These are phyloP conservation scores for Solea senegalensis DNA, from an alignment of 2,113 vertebrate genomes.

Conservation along the genomic window DNA sequence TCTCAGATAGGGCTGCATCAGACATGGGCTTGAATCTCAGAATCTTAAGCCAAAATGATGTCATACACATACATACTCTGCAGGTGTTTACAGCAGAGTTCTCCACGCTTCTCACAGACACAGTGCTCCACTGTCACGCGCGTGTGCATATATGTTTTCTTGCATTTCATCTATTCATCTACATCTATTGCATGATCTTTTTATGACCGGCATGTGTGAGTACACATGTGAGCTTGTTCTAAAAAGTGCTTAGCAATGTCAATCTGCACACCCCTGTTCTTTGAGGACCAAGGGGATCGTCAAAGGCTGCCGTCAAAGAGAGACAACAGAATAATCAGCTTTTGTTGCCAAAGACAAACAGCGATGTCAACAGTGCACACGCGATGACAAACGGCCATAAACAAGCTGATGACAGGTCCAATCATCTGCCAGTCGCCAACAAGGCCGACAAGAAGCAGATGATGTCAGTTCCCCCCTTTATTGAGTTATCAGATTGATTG, in stretches of 20 bases:
- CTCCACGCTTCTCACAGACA: too few species aligned
- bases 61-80: too few species aligned
- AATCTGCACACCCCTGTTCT: not conserved
- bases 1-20: too few species aligned
- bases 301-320: not conserved
- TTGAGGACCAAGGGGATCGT: constrained; percentile 4
- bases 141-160: too few species aligned
- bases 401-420: constrained; percentile 48
- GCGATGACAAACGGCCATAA: constrained; percentile 31
- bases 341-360: constrained; percentile 9
- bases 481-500: constrained; percentile 73
- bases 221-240: not conserved
- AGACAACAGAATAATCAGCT: not conserved
- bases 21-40: too few species aligned
- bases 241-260: too few species aligned
- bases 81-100: too few species aligned
- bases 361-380: not conserved
- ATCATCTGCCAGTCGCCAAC: constrained; percentile 63
- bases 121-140: too few species aligned
- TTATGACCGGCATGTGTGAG: too few species aligned
- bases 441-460: constrained; percentile 60
- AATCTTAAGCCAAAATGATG: too few species aligned
- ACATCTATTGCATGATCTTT: too few species aligned
- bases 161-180: too few species aligned
- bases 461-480: constrained; percentile 71